Evolutionary conservation across 1,140 invertebrate species (phyloP).

Genomic region (Drosophila lacteicornis): DNA sequence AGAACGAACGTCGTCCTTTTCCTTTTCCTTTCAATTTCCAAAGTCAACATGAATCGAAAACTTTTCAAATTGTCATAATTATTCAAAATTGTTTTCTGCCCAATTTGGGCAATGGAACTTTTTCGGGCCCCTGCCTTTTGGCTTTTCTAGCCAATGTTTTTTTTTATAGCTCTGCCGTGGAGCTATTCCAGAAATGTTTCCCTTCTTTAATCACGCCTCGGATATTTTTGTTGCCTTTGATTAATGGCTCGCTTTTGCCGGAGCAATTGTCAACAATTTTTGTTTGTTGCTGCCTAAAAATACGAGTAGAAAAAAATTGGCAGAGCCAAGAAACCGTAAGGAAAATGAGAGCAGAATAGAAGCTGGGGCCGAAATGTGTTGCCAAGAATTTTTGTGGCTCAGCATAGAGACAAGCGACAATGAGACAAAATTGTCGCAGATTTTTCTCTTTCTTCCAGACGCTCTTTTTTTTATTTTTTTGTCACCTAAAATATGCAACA

Average conservation of each 20-base stretch:
- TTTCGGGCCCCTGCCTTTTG: background rate
- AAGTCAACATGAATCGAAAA: conserved; percentile 53
- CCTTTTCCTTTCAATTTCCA: conserved; percentile 3
- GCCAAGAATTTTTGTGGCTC: conserved; percentile 48
- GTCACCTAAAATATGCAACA: conserved; percentile 69
- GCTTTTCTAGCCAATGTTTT: background rate
- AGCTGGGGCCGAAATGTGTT: conserved; percentile 17
- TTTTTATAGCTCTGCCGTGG: conserved; percentile 12
- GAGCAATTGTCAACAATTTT: conserved; percentile 55
- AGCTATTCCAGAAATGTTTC: conserved; percentile 12
- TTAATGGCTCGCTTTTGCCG: conserved; percentile 49
- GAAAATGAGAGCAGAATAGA: background rate
- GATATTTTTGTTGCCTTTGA: conserved; percentile 56
- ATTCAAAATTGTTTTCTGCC: conserved; percentile 70
- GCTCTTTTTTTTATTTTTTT: conserved; percentile 14
- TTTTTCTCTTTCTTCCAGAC: conserved; percentile 34
- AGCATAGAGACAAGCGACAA: conserved; percentile 45
- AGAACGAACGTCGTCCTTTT: background rate
- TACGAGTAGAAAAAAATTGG: background rate
- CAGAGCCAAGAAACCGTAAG: conserved; percentile 6
- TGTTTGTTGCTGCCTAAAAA: conserved; percentile 16
- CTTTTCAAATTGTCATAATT: conserved; percentile 78
- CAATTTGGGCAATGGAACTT: conserved; percentile 48
- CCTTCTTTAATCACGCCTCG: conserved; percentile 39
- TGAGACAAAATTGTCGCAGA: conserved; percentile 52